phyloP scores from a whole-genome alignment of 2,888 invertebrate genomes.

The Orthonychiurus folsomi region DNA sequence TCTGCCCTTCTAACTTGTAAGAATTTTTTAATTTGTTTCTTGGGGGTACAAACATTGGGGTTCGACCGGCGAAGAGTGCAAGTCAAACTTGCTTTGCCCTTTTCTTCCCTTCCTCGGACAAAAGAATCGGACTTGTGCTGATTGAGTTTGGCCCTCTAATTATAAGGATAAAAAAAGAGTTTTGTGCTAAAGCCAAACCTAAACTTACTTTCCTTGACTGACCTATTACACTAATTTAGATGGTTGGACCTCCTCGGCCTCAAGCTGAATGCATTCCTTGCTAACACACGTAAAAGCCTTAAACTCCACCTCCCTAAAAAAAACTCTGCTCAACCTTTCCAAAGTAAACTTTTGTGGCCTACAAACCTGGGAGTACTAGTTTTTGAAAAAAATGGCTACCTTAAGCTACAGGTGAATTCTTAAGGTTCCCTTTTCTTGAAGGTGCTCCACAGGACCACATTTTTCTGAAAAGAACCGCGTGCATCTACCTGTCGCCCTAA shows the following conservation, averaged over 20 bases:
- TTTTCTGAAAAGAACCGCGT: constrained; percentile 18
- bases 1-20: not conserved
- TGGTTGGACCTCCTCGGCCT: constrained; percentile 15
- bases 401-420: not conserved
- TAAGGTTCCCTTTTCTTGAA: not conserved
- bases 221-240: constrained; percentile 19
- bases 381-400: no score
- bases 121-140: not conserved
- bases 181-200: not conserved
- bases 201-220: not conserved
- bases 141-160: not conserved
- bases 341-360: not conserved
- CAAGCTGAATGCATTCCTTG: constrained; percentile 18
- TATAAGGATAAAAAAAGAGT: not conserved
- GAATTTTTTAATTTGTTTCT: constrained; percentile 1
- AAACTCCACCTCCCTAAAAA: constrained; percentile 14
- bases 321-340: constrained; percentile 1
- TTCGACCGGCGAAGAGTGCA: no score
- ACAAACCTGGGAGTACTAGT: no score
- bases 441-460: not conserved
- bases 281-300: constrained; percentile 4
- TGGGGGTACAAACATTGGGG: no score
- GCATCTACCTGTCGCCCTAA: constrained; percentile 32
- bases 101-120: not conserved
- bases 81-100: no score